Percentiles rank a stretch among this genome's conserved stretches.
phyloP scores from a whole-genome alignment of 2,113 vertebrate genomes.

The Mustela nigripes region DNA sequence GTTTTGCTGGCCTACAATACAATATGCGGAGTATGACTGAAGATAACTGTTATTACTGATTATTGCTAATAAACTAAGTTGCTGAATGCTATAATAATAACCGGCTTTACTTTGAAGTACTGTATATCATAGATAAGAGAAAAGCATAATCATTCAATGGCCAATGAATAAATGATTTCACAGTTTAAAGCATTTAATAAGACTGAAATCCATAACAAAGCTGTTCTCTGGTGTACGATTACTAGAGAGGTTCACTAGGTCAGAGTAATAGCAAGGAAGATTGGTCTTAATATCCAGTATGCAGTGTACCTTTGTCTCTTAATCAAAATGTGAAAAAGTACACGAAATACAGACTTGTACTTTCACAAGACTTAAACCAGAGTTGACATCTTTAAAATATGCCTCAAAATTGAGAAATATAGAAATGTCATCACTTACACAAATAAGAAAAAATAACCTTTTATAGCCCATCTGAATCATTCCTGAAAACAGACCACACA shows the following conservation, averaged over 20 bases:
- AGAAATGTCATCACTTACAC: neutral
- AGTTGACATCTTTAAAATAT: slow-evolving; percentile 52
- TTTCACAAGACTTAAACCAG: slow-evolving; percentile 25
- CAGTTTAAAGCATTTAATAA: slow-evolving; percentile 82
- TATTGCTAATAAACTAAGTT: slow-evolving; percentile 75
- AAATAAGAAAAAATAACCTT: neutral
- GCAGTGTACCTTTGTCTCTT: slow-evolving; percentile 5
- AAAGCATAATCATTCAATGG: slow-evolving; percentile 81
- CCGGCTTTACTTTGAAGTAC: slow-evolving; percentile 83
- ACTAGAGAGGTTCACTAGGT: slow-evolving; percentile 89
- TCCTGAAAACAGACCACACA: slow-evolving; percentile 54
- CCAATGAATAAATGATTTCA: slow-evolving; percentile 83
- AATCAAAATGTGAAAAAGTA: neutral
- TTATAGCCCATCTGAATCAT: slow-evolving; percentile 4
- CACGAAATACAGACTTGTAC: slow-evolving; percentile 45
- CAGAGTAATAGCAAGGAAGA: slow-evolving; percentile 75
- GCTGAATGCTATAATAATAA: slow-evolving; percentile 64
- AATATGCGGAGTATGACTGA: neutral
- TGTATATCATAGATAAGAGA: slow-evolving; percentile 68
- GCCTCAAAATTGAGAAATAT: neutral
- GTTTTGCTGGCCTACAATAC: neutral
- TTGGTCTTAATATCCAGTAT: neutral
- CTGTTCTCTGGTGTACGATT: slow-evolving; percentile 88
- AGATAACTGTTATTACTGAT: slow-evolving; percentile 56
- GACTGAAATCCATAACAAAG: slow-evolving; percentile 86